A percentile compares a stretch with the other conserved stretches of the same genome.
Conservation (phyloP, 1,140 invertebrate genomes). For the Orius insidiosus region DNA sequence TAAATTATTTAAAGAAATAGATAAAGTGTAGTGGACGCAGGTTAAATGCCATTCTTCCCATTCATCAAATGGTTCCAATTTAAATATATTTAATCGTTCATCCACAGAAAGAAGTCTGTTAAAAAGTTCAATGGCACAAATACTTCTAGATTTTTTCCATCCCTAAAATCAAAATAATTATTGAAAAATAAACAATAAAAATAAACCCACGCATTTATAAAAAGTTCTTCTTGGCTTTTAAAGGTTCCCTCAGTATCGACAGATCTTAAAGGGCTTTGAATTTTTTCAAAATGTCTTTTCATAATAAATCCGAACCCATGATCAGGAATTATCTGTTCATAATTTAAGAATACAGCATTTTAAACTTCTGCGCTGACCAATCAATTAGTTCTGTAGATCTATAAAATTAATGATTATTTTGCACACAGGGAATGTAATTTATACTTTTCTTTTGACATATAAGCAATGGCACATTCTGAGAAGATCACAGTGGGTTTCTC, state of each 20-base stretch:
- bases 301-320: slow-evolving; percentile 33
- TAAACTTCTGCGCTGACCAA: slow-evolving; percentile 27
- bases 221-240: slow-evolving; percentile 27
- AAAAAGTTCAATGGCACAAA: slow-evolving; percentile 30
- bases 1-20: slow-evolving; percentile 17
- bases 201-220: slow-evolving; percentile 23
- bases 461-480: slow-evolving; percentile 92
- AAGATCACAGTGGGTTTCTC: slow-evolving; percentile 75
- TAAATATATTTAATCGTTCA: slow-evolving; percentile 26
- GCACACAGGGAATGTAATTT: neutral
- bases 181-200: slow-evolving; percentile 9
- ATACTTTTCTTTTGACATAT: slow-evolving; percentile 44
- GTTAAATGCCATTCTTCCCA: slow-evolving; percentile 35
- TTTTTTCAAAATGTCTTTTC: slow-evolving; percentile 30
- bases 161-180: slow-evolving; percentile 25
- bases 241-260: slow-evolving; percentile 26
- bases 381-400: slow-evolving; percentile 24
- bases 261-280: slow-evolving; percentile 30
- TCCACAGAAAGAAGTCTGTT: slow-evolving; percentile 20
- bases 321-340: slow-evolving; percentile 32
- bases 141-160: slow-evolving; percentile 24
- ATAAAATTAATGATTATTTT: slow-evolving; percentile 3
- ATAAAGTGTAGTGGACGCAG: slow-evolving; percentile 33
- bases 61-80: slow-evolving; percentile 36
- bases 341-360: slow-evolving; percentile 28